Base-by-base conservation (phyloP, 2,888 invertebrate genomes). In the Leptinotarsa tumamoca region DNA sequence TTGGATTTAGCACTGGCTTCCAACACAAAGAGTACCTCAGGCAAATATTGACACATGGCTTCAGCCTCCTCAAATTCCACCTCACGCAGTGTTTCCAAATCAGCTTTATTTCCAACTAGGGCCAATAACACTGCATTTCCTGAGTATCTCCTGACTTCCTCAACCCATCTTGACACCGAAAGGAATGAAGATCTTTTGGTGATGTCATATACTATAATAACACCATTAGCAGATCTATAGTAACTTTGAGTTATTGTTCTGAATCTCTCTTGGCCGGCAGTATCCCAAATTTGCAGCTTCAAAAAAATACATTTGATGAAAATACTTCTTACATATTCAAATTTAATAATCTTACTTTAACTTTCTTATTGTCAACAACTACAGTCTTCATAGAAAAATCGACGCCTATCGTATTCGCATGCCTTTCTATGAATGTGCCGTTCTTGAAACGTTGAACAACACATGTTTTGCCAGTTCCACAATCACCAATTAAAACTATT, bases 371-470 rank as follows among this genome's bases (percentile, higher is more conserved):
- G 88, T 98, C 98, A 68, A 98, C 94, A 82, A 95, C 91, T 58
- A 98, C 92, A 72, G 98, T 98, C 92, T 98, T 98, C 98, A 98
- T 98, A 78, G 98, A 98, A 90, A 98, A 98, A 90, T 98, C 98
- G 74, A 98, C 98, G 80, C 98, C 98, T 87, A 98, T 98, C 68
- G 98, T 98, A 87, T 96, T 98, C 76, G 97, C 97, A 90, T 98
- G 97, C 82, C 95, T 92, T 90, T 98, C 98, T 81, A 97, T 94
- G 87, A 96, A 98, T 83, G 96, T 97, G 77, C 98, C 98, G 78
- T 97, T 96, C 89, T 97, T 97, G 89, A 98, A 95, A 83, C 98
- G 93, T 89, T 98, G 98, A 76, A 98, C 97, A 82, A 98, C 95
- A 92, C 94, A 98, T 78, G 97, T 98, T 91, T 98, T 98, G 49